Evolutionary conservation across 1,140 invertebrate species (phyloP), one percentile per base, ranked within the genome.

Genomic region (Drosophila navojoa): DNA sequence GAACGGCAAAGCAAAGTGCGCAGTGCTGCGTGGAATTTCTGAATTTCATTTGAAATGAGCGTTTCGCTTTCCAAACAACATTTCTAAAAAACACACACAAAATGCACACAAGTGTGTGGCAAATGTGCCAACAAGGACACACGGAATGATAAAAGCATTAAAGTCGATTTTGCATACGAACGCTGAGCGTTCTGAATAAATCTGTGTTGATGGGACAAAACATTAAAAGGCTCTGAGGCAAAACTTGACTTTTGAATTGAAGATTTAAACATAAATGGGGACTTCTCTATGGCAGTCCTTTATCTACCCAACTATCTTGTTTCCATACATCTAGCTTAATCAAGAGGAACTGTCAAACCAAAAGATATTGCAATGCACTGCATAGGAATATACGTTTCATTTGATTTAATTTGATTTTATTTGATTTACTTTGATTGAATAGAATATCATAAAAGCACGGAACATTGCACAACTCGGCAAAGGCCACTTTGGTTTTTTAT

Each of bases 401-500:
- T 81, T 76, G 64, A 82, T 76, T 87, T 69, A 29, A 76, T 76
- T 74, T 71, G 19, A 81, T 81, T 81, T 76, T 61, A 87, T 79
- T 87, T 69, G 38, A 76, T 76, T 74, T 71, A 69, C 67, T 82
- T 71, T 87, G 76, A 89, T 89, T 87, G 70, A 82, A 87, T 84
- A 84, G 84, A 89, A 82, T 77, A 55, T 89, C 67, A 66, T 84
- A 77, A 79, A 87, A 73, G 44, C 57, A 73, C 32, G 35, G 57
- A 38, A 45, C 15, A 63, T 45, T 50, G 22, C 55, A 16, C 27
- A 38, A 35, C 38, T 58, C 47, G 66, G 71, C 72, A 53, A 25
- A 69, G 58, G 55, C 66, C 69, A 81, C 77, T 87, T 79, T 79
- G 79, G 76, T 89, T 89, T 62, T 62, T 13, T 29, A 32, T 49